Percentiles rank a stretch among this genome's conserved stretches.
phyloP scores from a whole-genome alignment of 2,888 invertebrate genomes.

The Eupithecia subfuscata region DNA sequence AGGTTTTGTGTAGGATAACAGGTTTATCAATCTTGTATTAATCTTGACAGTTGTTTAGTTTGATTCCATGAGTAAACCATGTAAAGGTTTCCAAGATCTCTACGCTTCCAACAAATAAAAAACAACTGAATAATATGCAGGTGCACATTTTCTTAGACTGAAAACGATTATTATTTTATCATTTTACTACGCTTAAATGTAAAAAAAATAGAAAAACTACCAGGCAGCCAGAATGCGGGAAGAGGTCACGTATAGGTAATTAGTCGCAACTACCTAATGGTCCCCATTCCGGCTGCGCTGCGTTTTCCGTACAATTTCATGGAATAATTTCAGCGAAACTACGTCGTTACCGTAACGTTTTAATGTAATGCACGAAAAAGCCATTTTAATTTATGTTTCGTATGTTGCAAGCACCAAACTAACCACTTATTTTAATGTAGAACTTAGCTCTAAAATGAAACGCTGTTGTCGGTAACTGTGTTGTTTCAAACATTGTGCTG shows the following conservation, averaged over 20 bases:
- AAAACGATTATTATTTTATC: neutral
- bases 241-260: slow-evolving; percentile 45
- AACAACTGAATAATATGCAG: too few relatives aligned
- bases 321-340: slow-evolving; percentile 37
- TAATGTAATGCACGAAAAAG: slow-evolving; percentile 33
- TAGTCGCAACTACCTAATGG: slow-evolving; percentile 42
- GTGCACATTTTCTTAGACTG: neutral
- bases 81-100: too few relatives aligned
- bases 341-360: slow-evolving; percentile 36
- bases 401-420: neutral
- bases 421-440: slow-evolving; percentile 3
- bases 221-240: slow-evolving; percentile 32
- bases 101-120: too few relatives aligned
- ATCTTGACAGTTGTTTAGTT: too few relatives aligned
- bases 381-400: slow-evolving; percentile 19
- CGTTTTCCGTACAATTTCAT: slow-evolving; percentile 37
- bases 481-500: neutral
- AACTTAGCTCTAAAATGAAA: neutral
- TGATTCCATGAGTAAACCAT: too few relatives aligned
- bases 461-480: neutral
- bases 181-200: neutral
- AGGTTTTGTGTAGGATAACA: too few relatives aligned
- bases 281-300: slow-evolving; percentile 37
- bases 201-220: slow-evolving; percentile 17
- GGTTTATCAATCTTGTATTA: too few relatives aligned